Evolutionary conservation across 1,140 invertebrate genomes (phyloP).

Genomic region (Ceratosolen solmsi): DNA sequence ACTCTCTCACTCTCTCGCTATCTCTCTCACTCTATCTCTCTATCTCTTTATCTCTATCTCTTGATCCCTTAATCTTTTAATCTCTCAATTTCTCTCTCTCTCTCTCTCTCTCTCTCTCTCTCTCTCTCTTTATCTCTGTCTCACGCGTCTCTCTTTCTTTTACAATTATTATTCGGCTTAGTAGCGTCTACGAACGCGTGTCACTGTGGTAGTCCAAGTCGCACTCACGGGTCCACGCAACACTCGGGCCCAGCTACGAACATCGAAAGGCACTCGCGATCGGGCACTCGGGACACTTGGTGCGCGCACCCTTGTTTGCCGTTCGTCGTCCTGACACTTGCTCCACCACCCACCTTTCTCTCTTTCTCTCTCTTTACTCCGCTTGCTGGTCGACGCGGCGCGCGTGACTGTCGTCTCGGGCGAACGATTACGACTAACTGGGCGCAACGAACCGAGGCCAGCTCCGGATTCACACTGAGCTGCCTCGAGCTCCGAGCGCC

Average conservation of each 20-base stretch:
- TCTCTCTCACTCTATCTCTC: not conserved
- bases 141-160: too few relatives aligned
- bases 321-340: too few relatives aligned
- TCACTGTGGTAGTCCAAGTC: not conserved
- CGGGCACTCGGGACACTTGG: too few relatives aligned
- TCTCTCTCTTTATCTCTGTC: too few relatives aligned
- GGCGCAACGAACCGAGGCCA: constrained; percentile 19
- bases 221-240: too few relatives aligned
- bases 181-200: not conserved
- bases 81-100: not conserved
- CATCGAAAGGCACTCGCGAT: constrained; percentile 1
- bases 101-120: too few relatives aligned
- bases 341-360: too few relatives aligned
- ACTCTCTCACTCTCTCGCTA: not conserved
- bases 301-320: too few relatives aligned
- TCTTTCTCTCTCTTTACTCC: too few relatives aligned
- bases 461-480: constrained; percentile 41
- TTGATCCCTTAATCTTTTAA: too few relatives aligned
- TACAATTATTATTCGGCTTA: too few relatives aligned
- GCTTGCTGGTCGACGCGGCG: not conserved
- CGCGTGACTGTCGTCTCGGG: constrained; percentile 31
- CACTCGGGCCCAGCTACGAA: not conserved
- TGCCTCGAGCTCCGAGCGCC: constrained; percentile 41
- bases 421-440: constrained; percentile 57
- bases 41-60: not conserved